Conservation (phyloP, 2,113 vertebrate genomes). For the Anolis sagrei region DNA sequence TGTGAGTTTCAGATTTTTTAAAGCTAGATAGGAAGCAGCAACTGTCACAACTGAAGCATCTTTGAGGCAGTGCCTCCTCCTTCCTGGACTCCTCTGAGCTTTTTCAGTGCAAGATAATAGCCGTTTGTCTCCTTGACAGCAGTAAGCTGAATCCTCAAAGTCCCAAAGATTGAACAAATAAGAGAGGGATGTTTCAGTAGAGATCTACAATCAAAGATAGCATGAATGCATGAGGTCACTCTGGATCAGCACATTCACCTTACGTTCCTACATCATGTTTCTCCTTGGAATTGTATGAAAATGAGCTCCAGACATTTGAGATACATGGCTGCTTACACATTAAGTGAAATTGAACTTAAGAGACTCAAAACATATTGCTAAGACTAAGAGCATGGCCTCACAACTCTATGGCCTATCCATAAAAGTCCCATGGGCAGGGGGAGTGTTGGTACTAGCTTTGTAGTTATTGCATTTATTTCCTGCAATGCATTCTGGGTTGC, state of each 20-base stretch:
- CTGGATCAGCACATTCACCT: not conserved
- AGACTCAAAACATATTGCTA: not conserved
- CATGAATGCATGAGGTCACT: not conserved
- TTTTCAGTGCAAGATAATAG: constrained; percentile 12
- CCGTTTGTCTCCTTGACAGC: not conserved
- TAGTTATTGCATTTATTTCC: not conserved
- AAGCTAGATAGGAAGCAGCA: constrained; percentile 8
- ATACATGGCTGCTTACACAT: not conserved
- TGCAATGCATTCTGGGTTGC: constrained; percentile 1
- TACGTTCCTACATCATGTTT: too few species aligned
- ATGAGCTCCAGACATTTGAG: not conserved
- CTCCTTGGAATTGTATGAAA: not conserved
- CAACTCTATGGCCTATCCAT: not conserved
- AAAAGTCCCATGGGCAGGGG: not conserved
- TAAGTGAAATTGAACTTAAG: not conserved
- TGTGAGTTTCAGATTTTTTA: not conserved
- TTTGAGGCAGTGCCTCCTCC: not conserved
- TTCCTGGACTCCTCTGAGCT: constrained; percentile 1
- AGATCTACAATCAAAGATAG: constrained; percentile 11
- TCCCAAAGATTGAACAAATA: not conserved
- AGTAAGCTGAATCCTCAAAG: not conserved
- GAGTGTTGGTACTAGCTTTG: not conserved
- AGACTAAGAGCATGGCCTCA: not conserved
- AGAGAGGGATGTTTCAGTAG: not conserved
- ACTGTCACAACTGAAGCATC: not conserved